Conservation (phyloP, 2,797 vertebrate genomes). For the Pristis pectinata region DNA sequence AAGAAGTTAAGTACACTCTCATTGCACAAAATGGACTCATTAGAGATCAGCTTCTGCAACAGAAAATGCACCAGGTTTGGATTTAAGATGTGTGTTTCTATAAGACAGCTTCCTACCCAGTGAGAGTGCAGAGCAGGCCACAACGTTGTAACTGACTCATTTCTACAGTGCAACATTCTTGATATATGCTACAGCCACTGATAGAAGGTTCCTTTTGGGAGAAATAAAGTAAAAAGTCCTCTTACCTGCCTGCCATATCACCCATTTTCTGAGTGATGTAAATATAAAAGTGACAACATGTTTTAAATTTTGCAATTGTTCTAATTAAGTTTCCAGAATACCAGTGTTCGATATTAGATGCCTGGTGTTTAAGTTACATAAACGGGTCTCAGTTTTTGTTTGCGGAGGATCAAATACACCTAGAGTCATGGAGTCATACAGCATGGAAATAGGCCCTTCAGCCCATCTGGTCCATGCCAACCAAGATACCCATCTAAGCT, state of each 20-base stretch:
- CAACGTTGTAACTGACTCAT: neutral
- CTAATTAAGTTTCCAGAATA: neutral
- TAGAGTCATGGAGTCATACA: no score
- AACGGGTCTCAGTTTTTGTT: neutral
- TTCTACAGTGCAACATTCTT: no score
- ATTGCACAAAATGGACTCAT: neutral
- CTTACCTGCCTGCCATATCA: neutral
- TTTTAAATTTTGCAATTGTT: neutral
- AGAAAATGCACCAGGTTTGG: neutral
- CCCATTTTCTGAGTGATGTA: neutral
- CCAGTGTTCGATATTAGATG: neutral
- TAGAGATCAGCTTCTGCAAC: neutral
- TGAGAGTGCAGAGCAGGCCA: neutral
- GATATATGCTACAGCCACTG: neutral
- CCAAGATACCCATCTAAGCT: no score
- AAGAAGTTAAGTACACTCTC: neutral
- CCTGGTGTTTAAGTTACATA: neutral
- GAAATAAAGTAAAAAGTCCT: neutral
- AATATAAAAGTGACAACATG: neutral
- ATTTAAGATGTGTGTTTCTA: no score
- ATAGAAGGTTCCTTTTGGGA: neutral
- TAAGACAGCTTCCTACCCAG: no score
- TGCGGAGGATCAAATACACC: neutral
- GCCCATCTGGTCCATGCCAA: no score
- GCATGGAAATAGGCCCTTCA: no score